Evolutionary conservation across 2,888 invertebrate species (phyloP).

Genomic region (Ophion slaviceki): DNA sequence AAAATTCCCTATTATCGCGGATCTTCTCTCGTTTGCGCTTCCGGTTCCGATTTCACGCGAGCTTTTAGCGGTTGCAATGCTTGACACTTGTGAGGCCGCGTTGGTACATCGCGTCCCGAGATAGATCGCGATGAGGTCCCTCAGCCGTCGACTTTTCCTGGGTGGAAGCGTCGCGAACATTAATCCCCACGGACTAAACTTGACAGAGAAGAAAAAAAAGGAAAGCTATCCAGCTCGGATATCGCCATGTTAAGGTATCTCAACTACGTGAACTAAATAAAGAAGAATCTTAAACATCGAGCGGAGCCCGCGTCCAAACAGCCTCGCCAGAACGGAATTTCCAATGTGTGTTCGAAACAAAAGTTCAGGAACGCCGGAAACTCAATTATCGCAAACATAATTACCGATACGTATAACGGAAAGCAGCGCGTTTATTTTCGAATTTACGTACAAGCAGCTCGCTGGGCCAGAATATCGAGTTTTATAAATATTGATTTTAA

Average conservation of each 20-base stretch:
- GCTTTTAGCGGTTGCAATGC: constrained; percentile 3
- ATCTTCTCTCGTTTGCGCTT: not conserved
- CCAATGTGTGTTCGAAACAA: constrained; percentile 1
- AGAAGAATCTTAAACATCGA: constrained; percentile 13
- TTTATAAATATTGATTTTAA: not conserved
- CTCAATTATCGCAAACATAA: not conserved
- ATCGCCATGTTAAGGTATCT: constrained; percentile 18
- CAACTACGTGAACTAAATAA: constrained; percentile 7
- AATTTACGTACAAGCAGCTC: not conserved
- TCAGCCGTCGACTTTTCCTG: not conserved
- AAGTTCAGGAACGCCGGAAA: not conserved
- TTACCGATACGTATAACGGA: not conserved
- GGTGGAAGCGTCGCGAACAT: not conserved
- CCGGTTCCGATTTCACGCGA: not conserved
- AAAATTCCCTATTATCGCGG: not conserved
- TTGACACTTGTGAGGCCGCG: not conserved
- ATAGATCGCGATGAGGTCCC: not conserved
- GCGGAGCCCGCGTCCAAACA: constrained; percentile 1
- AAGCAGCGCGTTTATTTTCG: not conserved
- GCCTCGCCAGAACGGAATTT: constrained; percentile 18
- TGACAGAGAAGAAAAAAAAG: not conserved
- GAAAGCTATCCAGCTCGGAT: not conserved
- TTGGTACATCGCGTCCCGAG: not conserved
- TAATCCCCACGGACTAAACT: not conserved
- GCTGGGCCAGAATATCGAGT: not conserved